These are phyloP conservation scores for Ptyas mucosa DNA, from an alignment of 2,113 vertebrate species.

Conservation along the genomic window DNA sequence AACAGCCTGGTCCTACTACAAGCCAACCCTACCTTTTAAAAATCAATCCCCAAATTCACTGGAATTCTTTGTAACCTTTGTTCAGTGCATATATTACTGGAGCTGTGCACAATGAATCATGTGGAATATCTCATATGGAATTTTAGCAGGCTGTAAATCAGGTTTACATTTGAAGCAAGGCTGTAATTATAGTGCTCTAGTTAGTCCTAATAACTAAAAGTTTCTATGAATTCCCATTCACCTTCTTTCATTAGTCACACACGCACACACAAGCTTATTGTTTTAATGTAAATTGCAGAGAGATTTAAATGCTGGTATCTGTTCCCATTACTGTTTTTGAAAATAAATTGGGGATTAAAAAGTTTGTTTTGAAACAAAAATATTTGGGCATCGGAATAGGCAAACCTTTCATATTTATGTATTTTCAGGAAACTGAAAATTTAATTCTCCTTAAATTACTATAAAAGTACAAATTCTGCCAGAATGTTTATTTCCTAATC, in stretches of 20 bases:
- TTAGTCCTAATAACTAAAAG: neutral
- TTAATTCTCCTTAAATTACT: neutral
- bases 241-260: neutral
- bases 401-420: neutral
- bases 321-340: neutral
- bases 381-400: neutral
- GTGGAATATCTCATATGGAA: neutral
- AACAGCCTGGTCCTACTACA: neutral
- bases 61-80: neutral
- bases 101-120: neutral
- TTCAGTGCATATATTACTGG: neutral
- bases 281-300: neutral
- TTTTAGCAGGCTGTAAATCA: neutral
- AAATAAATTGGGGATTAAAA: neutral
- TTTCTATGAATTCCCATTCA: neutral
- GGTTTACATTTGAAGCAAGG: neutral
- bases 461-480: rapidly evolving
- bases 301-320: neutral
- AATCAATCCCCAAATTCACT: neutral
- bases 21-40: neutral
- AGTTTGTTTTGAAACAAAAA: neutral
- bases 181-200: neutral
- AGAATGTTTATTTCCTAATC: neutral
- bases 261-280: neutral
- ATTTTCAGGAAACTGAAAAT: neutral